Base-by-base conservation (phyloP, 1,140 invertebrate genomes). In the Sinonovacula constricta region DNA sequence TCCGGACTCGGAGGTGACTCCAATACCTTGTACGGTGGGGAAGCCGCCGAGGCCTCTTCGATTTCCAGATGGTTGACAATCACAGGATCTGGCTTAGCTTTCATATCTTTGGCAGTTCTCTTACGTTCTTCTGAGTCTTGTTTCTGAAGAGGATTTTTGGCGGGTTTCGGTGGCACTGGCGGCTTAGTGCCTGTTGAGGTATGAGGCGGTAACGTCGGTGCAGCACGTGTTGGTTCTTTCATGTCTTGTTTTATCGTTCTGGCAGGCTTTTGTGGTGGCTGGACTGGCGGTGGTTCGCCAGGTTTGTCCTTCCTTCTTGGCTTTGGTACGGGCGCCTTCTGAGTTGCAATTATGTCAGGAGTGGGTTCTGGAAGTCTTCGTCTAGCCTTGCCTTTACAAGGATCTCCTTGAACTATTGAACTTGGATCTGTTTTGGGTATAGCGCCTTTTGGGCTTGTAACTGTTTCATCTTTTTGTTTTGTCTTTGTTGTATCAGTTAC, bases 1-100 rank as follows among this genome's bases (percentile, higher is more conserved):
- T 87, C 88, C 2, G 88, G 88, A 49, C 88, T 89, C 12, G 87
- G 85, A 0, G 88, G 88, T 2, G 88, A 89, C 66, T 89, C 86
- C 66, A 90, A 77, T 3, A 90, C 88, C 69, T 85, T 85, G 65
- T 88, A 88, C 53, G 87, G 88, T 14, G 88, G 88, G 0, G 88
- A 88, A 31, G 87, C 81, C 18, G 78, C 83, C 28, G 86, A 83
- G 22, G 75, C 75, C 57, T 89, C 88, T 39, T 88, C 87, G 7
- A 82, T 45, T 56, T 88, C 88, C 26, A 88, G 85, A 77, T 89
- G 85, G 66, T 83, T 81, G 14, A 89, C 85, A 0, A 86, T 66
- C 10, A 87, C 45, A 1, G 88, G 87, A 70, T 86, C 85, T 15
- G 87, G 87, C 66, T 88, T 88, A 0, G 87, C 85, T 80, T 89